Evolutionary conservation across 2,797 vertebrate genomes (phyloP).

Genomic region (Helarctos malayanus): DNA sequence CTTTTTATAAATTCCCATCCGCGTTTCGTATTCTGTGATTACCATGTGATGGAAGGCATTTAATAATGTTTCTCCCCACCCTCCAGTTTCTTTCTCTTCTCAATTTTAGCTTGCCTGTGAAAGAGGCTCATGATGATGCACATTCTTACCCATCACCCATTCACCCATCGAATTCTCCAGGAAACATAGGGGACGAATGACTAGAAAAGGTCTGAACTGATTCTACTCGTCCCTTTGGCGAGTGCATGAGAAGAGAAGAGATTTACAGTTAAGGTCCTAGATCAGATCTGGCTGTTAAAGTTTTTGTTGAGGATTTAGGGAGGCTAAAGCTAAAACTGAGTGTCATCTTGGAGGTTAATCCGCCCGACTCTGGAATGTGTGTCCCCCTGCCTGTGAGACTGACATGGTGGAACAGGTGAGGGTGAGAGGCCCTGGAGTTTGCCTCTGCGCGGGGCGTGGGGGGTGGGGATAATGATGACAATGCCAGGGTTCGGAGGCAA

Average conservation of each 20-base stretch:
- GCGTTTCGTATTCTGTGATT: neutral
- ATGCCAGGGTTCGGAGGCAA: constrained; percentile 61
- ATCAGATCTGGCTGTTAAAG: constrained; percentile 81
- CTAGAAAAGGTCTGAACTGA: constrained; percentile 46
- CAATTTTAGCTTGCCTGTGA: neutral
- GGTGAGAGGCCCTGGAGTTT: neutral
- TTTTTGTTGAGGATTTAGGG: constrained; percentile 88
- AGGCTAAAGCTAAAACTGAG: constrained; percentile 82
- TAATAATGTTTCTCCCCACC: neutral
- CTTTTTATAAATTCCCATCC: constrained; percentile 56
- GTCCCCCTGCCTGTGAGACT: constrained; percentile 69
- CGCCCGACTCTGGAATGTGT: constrained; percentile 54
- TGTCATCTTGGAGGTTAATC: constrained; percentile 88
- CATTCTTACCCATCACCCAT: constrained; percentile 45
- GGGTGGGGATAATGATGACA: constrained; percentile 47
- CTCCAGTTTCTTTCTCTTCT: neutral
- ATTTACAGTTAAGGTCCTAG: constrained; percentile 84
- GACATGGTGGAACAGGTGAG: constrained; percentile 85
- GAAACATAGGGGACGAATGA: constrained; percentile 63
- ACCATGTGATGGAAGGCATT: neutral
- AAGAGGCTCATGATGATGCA: neutral
- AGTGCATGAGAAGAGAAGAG: constrained; percentile 74
- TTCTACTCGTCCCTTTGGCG: constrained; percentile 65
- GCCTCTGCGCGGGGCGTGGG: neutral
- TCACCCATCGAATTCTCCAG: constrained; percentile 57